A percentile compares a stretch with the other conserved stretches of the same genome.
Conservation (phyloP, 2,797 vertebrate species). For the Hemitrygon akajei region DNA sequence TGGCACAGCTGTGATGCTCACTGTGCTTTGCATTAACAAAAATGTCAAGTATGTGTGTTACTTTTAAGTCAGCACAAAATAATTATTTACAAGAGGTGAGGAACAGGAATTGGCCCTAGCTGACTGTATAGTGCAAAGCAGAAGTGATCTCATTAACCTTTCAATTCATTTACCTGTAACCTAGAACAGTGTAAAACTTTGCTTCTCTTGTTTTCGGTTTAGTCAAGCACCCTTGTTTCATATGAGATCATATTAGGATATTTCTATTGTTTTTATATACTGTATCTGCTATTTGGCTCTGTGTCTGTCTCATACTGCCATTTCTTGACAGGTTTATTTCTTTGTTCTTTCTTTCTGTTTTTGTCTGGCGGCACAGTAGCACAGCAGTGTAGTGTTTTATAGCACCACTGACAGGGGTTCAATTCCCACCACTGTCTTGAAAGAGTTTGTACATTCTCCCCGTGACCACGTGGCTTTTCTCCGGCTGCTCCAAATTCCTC, state of each 20-base stretch:
- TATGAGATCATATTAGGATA: not conserved
- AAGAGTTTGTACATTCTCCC: too few species aligned
- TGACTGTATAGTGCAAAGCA: not conserved
- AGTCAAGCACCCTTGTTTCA: not conserved
- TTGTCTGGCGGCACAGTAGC: too few species aligned
- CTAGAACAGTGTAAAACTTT: not conserved
- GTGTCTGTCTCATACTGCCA: not conserved
- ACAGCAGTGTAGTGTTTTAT: too few species aligned
- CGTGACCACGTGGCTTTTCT: too few species aligned
- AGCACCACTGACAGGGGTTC: too few species aligned
- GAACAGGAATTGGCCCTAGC: conserved; percentile 4
- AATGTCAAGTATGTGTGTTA: conserved; percentile 17
- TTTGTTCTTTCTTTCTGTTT: not conserved
- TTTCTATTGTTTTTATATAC: not conserved
- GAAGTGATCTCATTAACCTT: conserved; percentile 5
- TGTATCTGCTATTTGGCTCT: not conserved
- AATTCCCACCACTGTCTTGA: too few species aligned
- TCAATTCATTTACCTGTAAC: not conserved
- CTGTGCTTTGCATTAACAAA: not conserved
- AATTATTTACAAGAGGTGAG: conserved; percentile 4
- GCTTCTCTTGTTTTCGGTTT: not conserved
- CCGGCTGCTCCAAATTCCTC: too few species aligned
- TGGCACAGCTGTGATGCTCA: conserved; percentile 19
- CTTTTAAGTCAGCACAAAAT: conserved; percentile 27
- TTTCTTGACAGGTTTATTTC: not conserved